Evolutionary conservation across 2,888 invertebrate species (phyloP).

Genomic region (Omphaloscelis lunosa): DNA sequence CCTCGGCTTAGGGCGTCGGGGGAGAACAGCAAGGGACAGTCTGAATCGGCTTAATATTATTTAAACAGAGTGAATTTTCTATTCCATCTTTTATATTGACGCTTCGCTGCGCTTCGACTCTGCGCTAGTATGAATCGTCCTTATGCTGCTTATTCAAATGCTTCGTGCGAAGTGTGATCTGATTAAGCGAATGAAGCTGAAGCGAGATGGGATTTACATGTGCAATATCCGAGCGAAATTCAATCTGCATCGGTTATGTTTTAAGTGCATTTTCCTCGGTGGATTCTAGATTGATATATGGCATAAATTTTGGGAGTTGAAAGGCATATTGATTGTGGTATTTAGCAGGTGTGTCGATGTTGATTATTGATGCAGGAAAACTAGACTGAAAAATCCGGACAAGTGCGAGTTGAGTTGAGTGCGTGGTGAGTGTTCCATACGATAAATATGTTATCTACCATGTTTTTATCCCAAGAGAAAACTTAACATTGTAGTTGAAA

Average conservation of each 20-base stretch:
- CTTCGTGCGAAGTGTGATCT: conserved; percentile 16
- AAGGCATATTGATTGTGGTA: background rate
- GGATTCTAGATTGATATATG: background rate
- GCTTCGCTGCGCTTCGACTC: background rate
- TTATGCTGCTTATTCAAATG: conserved; percentile 40
- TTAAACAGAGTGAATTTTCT: background rate
- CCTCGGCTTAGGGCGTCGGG: too few species aligned
- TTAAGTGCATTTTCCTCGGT: background rate
- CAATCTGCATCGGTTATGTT: conserved; percentile 9
- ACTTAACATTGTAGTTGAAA: too few species aligned
- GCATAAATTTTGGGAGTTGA: background rate
- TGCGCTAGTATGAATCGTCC: background rate
- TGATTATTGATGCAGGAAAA: background rate
- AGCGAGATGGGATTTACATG: conserved; percentile 43
- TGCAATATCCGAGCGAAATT: conserved; percentile 43
- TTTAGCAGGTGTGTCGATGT: background rate
- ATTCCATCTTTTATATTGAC: background rate
- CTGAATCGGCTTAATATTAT: too few species aligned
- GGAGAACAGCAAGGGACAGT: too few species aligned
- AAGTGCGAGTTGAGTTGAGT: too few species aligned
- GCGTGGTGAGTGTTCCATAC: too few species aligned
- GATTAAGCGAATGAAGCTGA: conserved; percentile 42
- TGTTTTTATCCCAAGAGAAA: too few species aligned
- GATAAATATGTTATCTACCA: too few species aligned
- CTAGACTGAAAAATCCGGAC: too few species aligned